Conservation (phyloP, 2,797 vertebrate genomes). For the Triplophysa yarkandensis region DNA sequence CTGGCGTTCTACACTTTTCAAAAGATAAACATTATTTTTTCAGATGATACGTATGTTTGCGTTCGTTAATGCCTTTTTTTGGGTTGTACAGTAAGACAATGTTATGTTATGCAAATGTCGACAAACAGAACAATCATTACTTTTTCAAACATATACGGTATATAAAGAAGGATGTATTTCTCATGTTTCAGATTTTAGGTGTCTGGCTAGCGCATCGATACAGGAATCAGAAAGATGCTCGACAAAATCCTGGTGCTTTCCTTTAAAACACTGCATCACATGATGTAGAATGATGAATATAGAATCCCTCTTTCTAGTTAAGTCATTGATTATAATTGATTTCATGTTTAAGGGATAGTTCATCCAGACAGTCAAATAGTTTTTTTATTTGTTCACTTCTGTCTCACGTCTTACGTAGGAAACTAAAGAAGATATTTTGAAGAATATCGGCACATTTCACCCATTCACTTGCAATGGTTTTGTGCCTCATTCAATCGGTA, state of each 20-base stretch:
- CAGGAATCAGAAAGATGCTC: slow-evolving; percentile 90
- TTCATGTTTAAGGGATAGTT: too few relatives aligned
- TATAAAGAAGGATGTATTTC: neutral
- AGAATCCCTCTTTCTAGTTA: too few relatives aligned
- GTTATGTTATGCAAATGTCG: neutral
- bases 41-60: neutral
- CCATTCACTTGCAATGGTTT: too few relatives aligned
- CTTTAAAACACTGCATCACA: slow-evolving; percentile 71
- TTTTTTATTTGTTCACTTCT: too few relatives aligned
- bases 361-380: too few relatives aligned
- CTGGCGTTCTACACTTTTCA: slow-evolving; percentile 6
- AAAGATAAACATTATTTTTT: neutral
- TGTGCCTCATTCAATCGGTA: too few relatives aligned
- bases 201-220: slow-evolving; percentile 92
- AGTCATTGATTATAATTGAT: too few relatives aligned
- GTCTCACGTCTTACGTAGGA: too few relatives aligned
- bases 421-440: too few relatives aligned
- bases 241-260: slow-evolving; percentile 89
- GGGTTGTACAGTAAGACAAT: too few relatives aligned
- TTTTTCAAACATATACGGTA: neutral
- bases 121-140: too few relatives aligned
- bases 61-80: neutral
- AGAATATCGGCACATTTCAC: too few relatives aligned
- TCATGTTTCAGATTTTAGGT: slow-evolving; percentile 84
- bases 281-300: neutral